Percentiles rank a stretch among this genome's conserved stretches.
phyloP scores from a whole-genome alignment of 2,888 invertebrate genomes.

The Lithodes maja region DNA sequence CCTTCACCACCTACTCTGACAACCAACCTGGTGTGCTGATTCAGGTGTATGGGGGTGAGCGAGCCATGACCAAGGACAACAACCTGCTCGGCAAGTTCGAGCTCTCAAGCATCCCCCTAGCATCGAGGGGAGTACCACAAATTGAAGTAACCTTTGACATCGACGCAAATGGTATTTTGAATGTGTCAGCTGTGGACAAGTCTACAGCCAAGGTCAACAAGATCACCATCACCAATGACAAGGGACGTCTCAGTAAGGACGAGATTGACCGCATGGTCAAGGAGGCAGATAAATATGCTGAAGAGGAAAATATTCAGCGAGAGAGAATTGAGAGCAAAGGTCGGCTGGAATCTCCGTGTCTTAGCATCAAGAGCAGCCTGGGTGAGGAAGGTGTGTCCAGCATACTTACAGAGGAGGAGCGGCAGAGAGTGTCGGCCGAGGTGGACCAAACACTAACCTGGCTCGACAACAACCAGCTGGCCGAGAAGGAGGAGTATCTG shows the following conservation, averaged over 20 bases:
- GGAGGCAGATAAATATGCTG: slow-evolving; percentile 86
- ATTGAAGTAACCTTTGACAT: no score
- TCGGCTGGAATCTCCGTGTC: slow-evolving; percentile 73
- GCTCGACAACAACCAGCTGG: no score
- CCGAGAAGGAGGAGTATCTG: no score
- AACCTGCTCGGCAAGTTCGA: slow-evolving; percentile 74
- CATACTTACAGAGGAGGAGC: no score
- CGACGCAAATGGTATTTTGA: no score
- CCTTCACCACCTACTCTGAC: slow-evolving; percentile 50
- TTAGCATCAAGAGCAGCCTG: no score
- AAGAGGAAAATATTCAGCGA: slow-evolving; percentile 78
- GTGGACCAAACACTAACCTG: no score
- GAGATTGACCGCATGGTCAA: slow-evolving; percentile 79
- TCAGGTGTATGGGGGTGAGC: slow-evolving; percentile 73
- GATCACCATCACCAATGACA: slow-evolving; percentile 85
- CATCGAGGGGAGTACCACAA: no score
- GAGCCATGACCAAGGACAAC: no score
- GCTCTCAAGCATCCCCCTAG: slow-evolving; percentile 74
- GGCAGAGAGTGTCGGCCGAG: no score
- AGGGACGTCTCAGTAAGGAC: slow-evolving; percentile 73
- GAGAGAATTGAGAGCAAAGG: slow-evolving; percentile 78
- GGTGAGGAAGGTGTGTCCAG: no score
- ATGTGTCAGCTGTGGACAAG: no score
- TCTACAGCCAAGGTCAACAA: slow-evolving; percentile 84
- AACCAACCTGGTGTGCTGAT: slow-evolving; percentile 61